These are phyloP conservation scores for Rhinopomastus cyanomelas DNA, from an alignment of 2,113 vertebrate genomes.

Conservation along the genomic window DNA sequence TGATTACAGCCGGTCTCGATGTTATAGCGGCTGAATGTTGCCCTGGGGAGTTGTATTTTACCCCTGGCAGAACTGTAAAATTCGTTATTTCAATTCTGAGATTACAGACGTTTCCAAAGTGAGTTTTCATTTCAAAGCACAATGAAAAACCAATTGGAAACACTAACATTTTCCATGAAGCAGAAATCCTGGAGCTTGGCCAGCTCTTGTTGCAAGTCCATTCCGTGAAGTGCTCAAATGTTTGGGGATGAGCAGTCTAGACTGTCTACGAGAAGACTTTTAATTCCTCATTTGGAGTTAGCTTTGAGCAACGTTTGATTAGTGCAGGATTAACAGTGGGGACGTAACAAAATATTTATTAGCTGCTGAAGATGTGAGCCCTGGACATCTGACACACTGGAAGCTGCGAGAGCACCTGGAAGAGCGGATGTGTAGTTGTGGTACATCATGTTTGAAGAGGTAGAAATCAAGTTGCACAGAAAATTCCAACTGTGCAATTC, in stretches of 20 bases:
- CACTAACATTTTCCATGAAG: slow-evolving; percentile 62
- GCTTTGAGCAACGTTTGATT: slow-evolving; percentile 31
- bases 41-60: slow-evolving; percentile 64
- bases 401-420: background rate
- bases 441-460: background rate
- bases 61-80: slow-evolving; percentile 64
- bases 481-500: background rate
- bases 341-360: slow-evolving; percentile 22
- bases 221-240: slow-evolving; percentile 19
- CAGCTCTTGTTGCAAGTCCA: slow-evolving; percentile 42
- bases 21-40: slow-evolving; percentile 42
- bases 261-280: slow-evolving; percentile 32
- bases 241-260: slow-evolving; percentile 48
- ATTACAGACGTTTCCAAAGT: slow-evolving; percentile 41
- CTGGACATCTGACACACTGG: background rate
- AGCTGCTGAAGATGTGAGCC: background rate
- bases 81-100: slow-evolving; percentile 58
- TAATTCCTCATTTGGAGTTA: slow-evolving; percentile 42
- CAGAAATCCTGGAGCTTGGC: slow-evolving; percentile 52
- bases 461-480: background rate
- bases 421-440: background rate
- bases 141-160: slow-evolving; percentile 65
- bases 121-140: slow-evolving; percentile 63
- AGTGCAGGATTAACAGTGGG: slow-evolving; percentile 4
- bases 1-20: slow-evolving; percentile 50